Conservation (phyloP, 2,888 invertebrate species). For the Ornithoptera alexandrae region DNA sequence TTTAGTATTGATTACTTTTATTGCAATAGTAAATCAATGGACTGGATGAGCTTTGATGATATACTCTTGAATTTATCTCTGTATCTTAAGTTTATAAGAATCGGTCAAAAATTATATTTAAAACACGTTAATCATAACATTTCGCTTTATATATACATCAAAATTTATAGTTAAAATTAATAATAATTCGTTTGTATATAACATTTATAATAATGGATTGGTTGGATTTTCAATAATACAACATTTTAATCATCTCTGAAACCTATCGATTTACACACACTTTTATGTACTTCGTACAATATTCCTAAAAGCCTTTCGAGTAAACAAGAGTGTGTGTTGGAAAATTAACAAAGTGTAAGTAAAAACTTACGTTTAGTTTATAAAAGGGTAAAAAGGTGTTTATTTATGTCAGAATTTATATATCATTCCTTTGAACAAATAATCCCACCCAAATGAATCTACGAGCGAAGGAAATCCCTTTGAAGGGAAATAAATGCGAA, state of each 20-base stretch:
- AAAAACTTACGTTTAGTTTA: not conserved
- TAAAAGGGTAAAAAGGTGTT: not conserved
- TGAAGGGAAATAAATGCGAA: not conserved
- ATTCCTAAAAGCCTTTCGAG: not conserved
- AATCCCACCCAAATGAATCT: not conserved
- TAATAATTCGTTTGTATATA: not conserved
- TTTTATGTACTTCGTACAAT: not conserved
- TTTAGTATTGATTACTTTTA: no score
- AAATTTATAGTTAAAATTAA: not conserved
- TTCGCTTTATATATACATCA: no score
- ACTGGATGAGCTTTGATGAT: no score
- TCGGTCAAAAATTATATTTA: no score
- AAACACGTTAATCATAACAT: no score
- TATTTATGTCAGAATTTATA: not conserved
- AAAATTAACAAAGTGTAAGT: not conserved
- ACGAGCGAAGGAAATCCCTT: not conserved
- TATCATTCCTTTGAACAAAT: slow-evolving; percentile 5
- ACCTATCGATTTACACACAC: not conserved
- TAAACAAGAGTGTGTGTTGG: not conserved
- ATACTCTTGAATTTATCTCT: no score
- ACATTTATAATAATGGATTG: not conserved
- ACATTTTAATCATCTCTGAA: not conserved
- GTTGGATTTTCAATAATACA: not conserved
- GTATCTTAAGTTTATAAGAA: no score
- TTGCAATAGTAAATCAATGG: no score